These are phyloP conservation scores for Chlamydotis undulata DNA, from an alignment of 2,113 vertebrate genomes.

Conservation along the genomic window DNA sequence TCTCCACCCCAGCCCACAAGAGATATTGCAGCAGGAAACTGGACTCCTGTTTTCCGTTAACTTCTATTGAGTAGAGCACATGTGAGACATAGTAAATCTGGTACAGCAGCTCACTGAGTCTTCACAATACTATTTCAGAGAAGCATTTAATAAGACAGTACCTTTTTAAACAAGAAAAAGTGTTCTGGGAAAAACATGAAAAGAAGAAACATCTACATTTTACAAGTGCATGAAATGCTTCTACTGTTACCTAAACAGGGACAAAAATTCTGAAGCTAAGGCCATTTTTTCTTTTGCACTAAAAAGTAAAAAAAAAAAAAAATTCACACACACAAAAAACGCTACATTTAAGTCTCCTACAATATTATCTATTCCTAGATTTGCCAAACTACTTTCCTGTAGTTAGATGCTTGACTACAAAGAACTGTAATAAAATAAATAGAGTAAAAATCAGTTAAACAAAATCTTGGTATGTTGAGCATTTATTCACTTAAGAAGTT, in stretches of 20 bases:
- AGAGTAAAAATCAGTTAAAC: slow-evolving; percentile 77
- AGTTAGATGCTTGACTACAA: slow-evolving; percentile 76
- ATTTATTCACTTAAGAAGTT: slow-evolving; percentile 63
- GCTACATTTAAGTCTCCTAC: slow-evolving; percentile 58
- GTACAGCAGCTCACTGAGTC: slow-evolving; percentile 73
- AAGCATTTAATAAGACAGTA: slow-evolving; percentile 54
- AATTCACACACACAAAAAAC: background rate
- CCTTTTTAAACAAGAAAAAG: slow-evolving; percentile 59
- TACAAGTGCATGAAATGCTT: slow-evolving; percentile 55
- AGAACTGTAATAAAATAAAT: slow-evolving; percentile 82
- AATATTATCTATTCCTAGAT: slow-evolving; percentile 64
- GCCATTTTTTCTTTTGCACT: slow-evolving; percentile 58
- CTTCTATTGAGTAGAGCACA: slow-evolving; percentile 34
- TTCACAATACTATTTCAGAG: slow-evolving; percentile 67
- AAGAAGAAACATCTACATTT: slow-evolving; percentile 56
- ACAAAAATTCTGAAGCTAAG: slow-evolving; percentile 71
- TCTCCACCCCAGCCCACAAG: background rate
- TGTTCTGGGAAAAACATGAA: slow-evolving; percentile 51
- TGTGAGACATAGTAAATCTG: slow-evolving; percentile 22
- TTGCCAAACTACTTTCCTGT: slow-evolving; percentile 65
- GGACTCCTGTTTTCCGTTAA: slow-evolving; percentile 41
- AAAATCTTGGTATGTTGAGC: slow-evolving; percentile 70
- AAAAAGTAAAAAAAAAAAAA: slow-evolving; percentile 40
- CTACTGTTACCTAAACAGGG: slow-evolving; percentile 32
- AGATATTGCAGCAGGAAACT: background rate